Base-by-base conservation (phyloP, 2,113 vertebrate species). In the Pandion haliaetus region DNA sequence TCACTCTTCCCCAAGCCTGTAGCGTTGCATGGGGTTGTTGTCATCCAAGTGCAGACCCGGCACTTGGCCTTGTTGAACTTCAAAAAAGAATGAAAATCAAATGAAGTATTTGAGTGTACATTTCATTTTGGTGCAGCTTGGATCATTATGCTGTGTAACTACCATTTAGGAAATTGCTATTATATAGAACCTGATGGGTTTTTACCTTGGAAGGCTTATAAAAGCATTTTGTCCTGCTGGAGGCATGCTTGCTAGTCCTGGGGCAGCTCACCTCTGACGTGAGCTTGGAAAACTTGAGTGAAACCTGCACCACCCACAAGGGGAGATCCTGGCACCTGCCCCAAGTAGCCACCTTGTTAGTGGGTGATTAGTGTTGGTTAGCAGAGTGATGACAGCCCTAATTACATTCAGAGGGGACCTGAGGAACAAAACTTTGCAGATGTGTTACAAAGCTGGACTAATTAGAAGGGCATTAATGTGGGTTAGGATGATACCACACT, bases 211-310 rank as follows among this genome's bases (percentile, higher is more conserved):
- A 66, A 82, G 50, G 34, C 24, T 83, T 50, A 14, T 10, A 40
- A 38, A 69, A 50, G 49, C 24, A 2, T 44, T 58, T 31, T 36
- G 26, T 83, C 26, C 31, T 10, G 55, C 59, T 1, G 1, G 32
- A 32, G 20, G 1, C 14, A 8, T 3, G 10, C 29, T 21, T 24
- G 36, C 28, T 42, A 0, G 7, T 25, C 70, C 17, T 1, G 3
- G 36, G 45, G 26, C 47, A 31, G 14, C 19, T 72, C n/a, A 25
- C 10, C 32, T 63, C 54, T n/a, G 23, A 9, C 1, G 24, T 16
- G 20, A 59, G 63, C 40, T 40, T 44, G 28, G 66, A 65, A 44
- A 91, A 55, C 14, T 49, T 13, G 12, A 24, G 15, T 8, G 54
- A 42, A 63, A 72, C 24, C 40, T 77, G 19, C 20, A 15, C 20